phyloP scores from a whole-genome alignment of 2,888 invertebrate species.

The Eilema sororculum region DNA sequence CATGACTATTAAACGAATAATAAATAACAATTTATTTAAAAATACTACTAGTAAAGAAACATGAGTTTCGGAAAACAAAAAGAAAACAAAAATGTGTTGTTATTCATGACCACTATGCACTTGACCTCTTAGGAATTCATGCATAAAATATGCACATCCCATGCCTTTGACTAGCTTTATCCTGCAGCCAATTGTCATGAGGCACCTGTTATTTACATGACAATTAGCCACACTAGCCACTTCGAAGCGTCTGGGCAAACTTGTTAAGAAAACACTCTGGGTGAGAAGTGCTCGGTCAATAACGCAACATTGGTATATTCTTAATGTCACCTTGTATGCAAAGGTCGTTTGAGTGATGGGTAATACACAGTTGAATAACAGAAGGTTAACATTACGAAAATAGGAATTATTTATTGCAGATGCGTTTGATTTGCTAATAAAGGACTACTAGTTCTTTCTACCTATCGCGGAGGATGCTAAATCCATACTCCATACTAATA shows the following conservation, averaged over 20 bases:
- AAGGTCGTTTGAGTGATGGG: constrained; percentile 17
- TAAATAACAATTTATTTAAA: no score
- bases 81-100: no score
- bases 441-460: background rate
- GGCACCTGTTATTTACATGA: constrained; percentile 41
- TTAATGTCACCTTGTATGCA: constrained; percentile 35
- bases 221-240: constrained; percentile 30
- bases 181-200: constrained; percentile 23
- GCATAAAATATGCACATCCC: constrained; percentile 5
- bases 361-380: constrained; percentile 7
- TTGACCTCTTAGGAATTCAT: constrained; percentile 4
- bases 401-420: background rate
- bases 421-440: background rate
- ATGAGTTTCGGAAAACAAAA: background rate
- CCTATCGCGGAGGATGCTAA: no score
- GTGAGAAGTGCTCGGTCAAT: constrained; percentile 54
- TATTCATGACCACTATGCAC: background rate
- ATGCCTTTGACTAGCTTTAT: background rate
- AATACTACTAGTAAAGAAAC: background rate
- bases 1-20: no score
- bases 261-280: constrained; percentile 43
- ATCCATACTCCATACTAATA: no score
- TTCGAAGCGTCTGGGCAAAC: constrained; percentile 25
- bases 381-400: constrained; percentile 10
- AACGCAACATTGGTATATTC: constrained; percentile 39